Conservation (phyloP, 1,140 invertebrate species). For the Trichogramma pretiosum region DNA sequence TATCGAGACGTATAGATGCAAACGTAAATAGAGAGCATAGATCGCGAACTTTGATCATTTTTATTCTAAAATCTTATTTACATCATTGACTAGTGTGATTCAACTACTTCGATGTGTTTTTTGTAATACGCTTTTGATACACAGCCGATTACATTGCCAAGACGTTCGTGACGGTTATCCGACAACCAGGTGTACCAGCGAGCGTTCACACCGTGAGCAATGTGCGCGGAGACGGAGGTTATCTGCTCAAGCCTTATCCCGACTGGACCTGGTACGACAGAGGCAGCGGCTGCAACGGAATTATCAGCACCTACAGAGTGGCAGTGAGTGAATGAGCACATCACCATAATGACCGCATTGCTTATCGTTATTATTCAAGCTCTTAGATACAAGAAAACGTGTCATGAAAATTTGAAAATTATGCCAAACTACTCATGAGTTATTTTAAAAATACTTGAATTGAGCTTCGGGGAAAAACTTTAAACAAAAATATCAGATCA, state of each 20-base stretch:
- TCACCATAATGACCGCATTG: too few species aligned
- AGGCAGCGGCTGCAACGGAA: slow-evolving; percentile 16
- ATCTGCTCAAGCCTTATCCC: slow-evolving; percentile 24
- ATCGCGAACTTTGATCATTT: too few species aligned
- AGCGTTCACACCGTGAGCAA: slow-evolving; percentile 17
- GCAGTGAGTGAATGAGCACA: slow-evolving; percentile 19
- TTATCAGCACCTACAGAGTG: slow-evolving; percentile 25
- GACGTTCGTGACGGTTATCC: slow-evolving; percentile 24
- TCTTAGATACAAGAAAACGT: not conserved
- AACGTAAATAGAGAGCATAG: too few species aligned
- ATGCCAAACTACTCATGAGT: not conserved
- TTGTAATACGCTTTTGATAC: not conserved
- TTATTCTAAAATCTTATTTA: too few species aligned
- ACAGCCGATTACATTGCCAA: not conserved
- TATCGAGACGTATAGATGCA: too few species aligned
- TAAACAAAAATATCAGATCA: too few species aligned
- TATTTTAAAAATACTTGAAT: not conserved
- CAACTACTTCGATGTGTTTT: too few species aligned
- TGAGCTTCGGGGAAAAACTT: too few species aligned
- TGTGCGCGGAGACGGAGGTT: slow-evolving; percentile 8
- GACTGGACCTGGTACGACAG: slow-evolving; percentile 24
- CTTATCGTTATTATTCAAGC: not conserved
- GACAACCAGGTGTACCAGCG: slow-evolving; percentile 22
- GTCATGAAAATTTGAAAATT: not conserved
- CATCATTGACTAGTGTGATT: too few species aligned